phyloP scores from a whole-genome alignment of 2,113 vertebrate species.

The Pedionomus torquatus region DNA sequence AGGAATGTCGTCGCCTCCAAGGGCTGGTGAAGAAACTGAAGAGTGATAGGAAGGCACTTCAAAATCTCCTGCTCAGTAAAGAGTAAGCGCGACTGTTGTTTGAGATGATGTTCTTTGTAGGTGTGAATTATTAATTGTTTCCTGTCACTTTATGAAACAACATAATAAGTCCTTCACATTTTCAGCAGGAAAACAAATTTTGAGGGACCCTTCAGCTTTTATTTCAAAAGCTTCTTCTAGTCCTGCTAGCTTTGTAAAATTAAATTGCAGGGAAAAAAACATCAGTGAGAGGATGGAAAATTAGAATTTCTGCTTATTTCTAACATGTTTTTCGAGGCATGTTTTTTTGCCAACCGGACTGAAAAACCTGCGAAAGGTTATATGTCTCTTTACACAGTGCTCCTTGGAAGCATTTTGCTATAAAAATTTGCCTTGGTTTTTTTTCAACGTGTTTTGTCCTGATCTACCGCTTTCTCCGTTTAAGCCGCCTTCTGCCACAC shows the following conservation, averaged over 20 bases:
- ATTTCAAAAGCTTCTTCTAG: not conserved
- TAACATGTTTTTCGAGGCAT: not conserved
- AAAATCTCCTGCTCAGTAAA: constrained; percentile 73
- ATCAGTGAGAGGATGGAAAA: not conserved
- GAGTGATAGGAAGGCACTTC: constrained; percentile 74
- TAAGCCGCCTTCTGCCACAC: not conserved
- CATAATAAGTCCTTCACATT: not conserved
- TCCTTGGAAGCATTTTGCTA: not conserved
- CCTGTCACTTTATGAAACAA: not conserved
- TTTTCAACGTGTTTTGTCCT: not conserved
- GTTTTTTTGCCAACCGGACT: not conserved
- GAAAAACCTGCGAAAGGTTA: not conserved
- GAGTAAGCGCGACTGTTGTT: constrained; percentile 74
- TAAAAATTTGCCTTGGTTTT: not conserved
- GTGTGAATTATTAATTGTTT: not conserved
- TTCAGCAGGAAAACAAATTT: not conserved
- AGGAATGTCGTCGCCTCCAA: constrained; percentile 69
- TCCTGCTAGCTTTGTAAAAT: not conserved
- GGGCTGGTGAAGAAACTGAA: constrained; percentile 71
- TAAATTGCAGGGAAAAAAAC: not conserved
- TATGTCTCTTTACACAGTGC: not conserved
- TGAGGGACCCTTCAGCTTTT: not conserved
- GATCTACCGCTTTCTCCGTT: not conserved
- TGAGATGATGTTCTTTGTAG: not conserved
- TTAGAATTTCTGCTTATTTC: not conserved